Evolutionary conservation across 2,113 vertebrate genomes (phyloP).

Genomic region (Sardina pilchardus): DNA sequence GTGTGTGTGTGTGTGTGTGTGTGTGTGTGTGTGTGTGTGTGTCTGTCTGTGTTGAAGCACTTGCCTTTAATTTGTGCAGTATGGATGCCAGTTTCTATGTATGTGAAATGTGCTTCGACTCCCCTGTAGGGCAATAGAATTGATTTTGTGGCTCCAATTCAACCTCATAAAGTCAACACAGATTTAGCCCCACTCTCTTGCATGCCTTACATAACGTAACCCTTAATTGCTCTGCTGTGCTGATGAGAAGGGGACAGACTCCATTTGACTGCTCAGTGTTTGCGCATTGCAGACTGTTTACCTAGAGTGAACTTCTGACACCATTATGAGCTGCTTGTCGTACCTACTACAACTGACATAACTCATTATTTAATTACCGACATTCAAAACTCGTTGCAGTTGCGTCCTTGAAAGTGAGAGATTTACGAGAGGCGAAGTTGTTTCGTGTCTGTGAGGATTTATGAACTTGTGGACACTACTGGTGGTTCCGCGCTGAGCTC

Average conservation of each 20-base stretch:
- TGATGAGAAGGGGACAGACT: background rate
- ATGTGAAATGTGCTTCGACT: background rate
- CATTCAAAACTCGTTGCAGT: background rate
- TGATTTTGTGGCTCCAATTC: background rate
- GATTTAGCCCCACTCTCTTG: background rate
- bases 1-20: background rate
- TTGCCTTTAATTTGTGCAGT: background rate
- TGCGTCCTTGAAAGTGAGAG: background rate
- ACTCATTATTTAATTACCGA: background rate
- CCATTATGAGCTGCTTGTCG: background rate
- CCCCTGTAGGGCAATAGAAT: background rate
- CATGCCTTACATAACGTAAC: too few species aligned
- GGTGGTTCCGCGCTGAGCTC: background rate
- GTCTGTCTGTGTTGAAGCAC: background rate
- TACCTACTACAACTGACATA: background rate
- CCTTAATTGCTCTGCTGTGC: background rate
- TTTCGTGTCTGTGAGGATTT: background rate
- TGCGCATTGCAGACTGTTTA: background rate
- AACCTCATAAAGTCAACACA: background rate
- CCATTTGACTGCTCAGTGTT: background rate
- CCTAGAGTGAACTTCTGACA: background rate
- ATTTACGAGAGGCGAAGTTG: background rate
- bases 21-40: background rate
- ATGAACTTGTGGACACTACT: background rate
- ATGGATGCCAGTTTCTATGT: background rate